Evolutionary conservation across 1,140 invertebrate species (phyloP).

Genomic region (Pantala flavescens): DNA sequence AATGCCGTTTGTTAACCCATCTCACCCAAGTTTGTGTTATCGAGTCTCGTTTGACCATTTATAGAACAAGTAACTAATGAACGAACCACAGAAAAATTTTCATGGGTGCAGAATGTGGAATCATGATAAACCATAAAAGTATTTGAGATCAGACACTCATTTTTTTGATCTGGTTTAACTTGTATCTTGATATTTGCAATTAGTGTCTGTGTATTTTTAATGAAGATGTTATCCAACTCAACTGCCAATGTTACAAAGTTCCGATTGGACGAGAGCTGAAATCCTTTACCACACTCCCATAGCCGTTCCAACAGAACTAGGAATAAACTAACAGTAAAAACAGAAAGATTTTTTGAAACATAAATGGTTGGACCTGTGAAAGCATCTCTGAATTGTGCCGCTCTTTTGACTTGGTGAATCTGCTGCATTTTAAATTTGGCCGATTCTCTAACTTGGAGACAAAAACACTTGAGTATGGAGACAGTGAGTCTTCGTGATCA

Average conservation of each 20-base stretch:
- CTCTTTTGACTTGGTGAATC: neutral
- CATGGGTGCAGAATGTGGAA: neutral
- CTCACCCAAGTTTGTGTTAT: no score
- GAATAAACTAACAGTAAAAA: neutral
- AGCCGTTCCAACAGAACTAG: neutral
- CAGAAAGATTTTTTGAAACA: neutral
- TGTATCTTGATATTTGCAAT: neutral
- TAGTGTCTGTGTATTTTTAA: slow-evolving; percentile 1
- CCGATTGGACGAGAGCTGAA: neutral
- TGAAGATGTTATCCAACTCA: neutral
- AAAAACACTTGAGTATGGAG: neutral
- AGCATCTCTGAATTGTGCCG: neutral
- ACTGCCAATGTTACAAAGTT: neutral
- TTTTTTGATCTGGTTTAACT: neutral
- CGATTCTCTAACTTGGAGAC: neutral
- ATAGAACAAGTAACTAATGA: no score
- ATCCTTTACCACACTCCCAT: neutral
- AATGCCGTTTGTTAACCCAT: no score
- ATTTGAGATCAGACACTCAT: neutral
- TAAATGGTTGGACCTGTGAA: neutral
- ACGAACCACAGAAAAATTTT: no score
- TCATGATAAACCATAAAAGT: neutral
- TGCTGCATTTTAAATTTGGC: neutral
- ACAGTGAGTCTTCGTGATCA: neutral
- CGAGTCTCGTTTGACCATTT: no score